Evolutionary conservation across 1,140 invertebrate genomes (phyloP).

Genomic region (Ganaspis sp.): DNA sequence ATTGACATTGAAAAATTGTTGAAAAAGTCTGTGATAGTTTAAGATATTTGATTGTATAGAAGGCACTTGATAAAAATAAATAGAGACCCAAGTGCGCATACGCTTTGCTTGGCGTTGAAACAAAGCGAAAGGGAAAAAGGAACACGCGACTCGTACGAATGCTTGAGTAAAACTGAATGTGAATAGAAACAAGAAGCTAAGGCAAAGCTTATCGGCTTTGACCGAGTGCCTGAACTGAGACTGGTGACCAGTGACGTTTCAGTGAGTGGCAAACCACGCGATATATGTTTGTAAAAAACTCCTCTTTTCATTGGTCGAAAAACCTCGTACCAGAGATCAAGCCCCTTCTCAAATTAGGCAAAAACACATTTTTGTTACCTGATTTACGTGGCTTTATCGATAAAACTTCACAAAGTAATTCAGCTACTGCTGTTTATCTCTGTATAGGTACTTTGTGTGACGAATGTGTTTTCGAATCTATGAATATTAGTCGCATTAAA

Average conservation of each 20-base stretch:
- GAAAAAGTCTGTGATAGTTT: background rate
- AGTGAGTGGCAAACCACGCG: constrained; percentile 44
- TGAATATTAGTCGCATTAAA: no score
- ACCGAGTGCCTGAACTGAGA: constrained; percentile 37
- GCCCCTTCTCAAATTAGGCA: constrained; percentile 39
- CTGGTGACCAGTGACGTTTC: constrained; percentile 28
- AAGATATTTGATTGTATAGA: background rate
- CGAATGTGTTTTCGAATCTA: background rate
- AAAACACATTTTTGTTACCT: constrained; percentile 14
- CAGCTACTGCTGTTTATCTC: no score
- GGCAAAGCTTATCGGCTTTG: constrained; percentile 24
- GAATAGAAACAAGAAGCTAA: constrained; percentile 38
- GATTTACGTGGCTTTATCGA: background rate
- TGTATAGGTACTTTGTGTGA: no score
- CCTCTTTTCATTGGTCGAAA: constrained; percentile 50
- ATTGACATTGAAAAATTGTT: background rate
- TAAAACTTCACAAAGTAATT: no score
- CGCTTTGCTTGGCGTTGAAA: background rate
- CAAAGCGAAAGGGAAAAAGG: background rate
- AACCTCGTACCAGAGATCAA: constrained; percentile 51
- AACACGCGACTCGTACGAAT: background rate
- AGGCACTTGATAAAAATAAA: background rate
- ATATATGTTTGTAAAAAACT: constrained; percentile 45
- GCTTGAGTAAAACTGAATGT: constrained; percentile 25
- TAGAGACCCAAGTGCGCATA: background rate